These are phyloP conservation scores for Sisor rabdophorus DNA, from an alignment of 2,113 vertebrate species.

Conservation along the genomic window DNA sequence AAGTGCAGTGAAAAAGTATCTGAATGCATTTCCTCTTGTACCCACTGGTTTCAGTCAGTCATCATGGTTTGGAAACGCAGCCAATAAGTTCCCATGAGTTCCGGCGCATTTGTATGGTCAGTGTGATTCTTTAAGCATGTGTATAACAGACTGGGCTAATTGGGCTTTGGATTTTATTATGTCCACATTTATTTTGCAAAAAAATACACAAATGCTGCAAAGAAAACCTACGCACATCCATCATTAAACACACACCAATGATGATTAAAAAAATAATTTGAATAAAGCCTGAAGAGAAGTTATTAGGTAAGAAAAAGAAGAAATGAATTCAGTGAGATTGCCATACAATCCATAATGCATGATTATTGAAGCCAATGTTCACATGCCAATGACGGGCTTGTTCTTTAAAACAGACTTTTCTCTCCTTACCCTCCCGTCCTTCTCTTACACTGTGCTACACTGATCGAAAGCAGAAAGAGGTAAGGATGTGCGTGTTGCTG, in stretches of 20 bases:
- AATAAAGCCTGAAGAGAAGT: conserved; percentile 8
- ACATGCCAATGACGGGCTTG: conserved; percentile 17
- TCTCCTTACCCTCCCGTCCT: conserved; percentile 33
- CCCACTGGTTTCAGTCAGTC: conserved; percentile 33
- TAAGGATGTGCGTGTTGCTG: conserved; percentile 39
- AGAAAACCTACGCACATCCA: neutral
- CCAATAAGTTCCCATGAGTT: conserved; percentile 17
- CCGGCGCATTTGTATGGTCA: neutral
- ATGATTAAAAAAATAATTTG: neutral
- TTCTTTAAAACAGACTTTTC: conserved; percentile 29
- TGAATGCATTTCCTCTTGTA: conserved; percentile 32
- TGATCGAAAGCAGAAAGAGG: conserved; percentile 54
- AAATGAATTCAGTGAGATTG: neutral
- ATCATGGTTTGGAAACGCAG: conserved; percentile 3
- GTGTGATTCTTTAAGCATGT: conserved; percentile 14
- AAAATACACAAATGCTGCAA: neutral
- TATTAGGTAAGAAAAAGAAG: conserved; percentile 8
- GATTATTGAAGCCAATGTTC: conserved; percentile 58
- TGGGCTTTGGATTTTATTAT: neutral
- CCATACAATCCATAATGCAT: conserved; percentile 63
- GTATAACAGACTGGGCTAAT: neutral
- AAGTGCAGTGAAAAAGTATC: neutral
- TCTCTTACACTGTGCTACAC: conserved; percentile 40
- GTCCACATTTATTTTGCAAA: conserved; percentile 5
- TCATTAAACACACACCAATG: neutral